Conservation (phyloP, 2,797 vertebrate species). For the Platyrinchus mystaceus region DNA sequence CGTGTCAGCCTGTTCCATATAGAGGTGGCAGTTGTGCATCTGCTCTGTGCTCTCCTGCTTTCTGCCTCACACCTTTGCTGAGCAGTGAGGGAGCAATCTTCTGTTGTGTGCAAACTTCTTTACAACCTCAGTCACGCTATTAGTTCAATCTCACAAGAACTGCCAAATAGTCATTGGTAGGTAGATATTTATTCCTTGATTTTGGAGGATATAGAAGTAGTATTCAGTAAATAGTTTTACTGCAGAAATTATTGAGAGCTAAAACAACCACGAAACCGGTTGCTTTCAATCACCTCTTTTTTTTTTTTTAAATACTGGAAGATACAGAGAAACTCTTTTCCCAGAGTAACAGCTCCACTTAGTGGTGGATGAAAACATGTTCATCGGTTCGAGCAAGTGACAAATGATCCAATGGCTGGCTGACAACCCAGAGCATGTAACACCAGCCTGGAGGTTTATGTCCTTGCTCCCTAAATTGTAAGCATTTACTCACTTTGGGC, state of each 20-base stretch:
- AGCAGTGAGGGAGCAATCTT: not conserved
- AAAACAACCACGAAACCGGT: not conserved
- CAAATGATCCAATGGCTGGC: not conserved
- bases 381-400: not conserved
- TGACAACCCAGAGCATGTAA: not conserved
- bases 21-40: not conserved
- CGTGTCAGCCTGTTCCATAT: accelerated
- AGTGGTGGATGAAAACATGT: constrained; percentile 65
- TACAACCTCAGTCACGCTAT: not conserved
- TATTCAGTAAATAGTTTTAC: not conserved
- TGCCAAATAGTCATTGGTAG: not conserved
- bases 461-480: not conserved
- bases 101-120: not conserved
- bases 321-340: constrained; percentile 13
- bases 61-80: not conserved
- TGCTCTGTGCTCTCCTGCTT: not conserved
- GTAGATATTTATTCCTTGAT: not conserved
- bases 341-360: constrained; percentile 73
- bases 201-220: not conserved
- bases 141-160: not conserved
- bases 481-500: not conserved
- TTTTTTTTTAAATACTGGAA: not conserved
- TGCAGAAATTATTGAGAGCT: not conserved
- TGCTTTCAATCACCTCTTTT: not conserved
- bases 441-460: not conserved